A percentile compares a stretch with the other conserved stretches of the same genome.
Evolutionary conservation across 2,888 invertebrate genomes (phyloP).

Genomic region (Pardosa pseudoannulata): DNA sequence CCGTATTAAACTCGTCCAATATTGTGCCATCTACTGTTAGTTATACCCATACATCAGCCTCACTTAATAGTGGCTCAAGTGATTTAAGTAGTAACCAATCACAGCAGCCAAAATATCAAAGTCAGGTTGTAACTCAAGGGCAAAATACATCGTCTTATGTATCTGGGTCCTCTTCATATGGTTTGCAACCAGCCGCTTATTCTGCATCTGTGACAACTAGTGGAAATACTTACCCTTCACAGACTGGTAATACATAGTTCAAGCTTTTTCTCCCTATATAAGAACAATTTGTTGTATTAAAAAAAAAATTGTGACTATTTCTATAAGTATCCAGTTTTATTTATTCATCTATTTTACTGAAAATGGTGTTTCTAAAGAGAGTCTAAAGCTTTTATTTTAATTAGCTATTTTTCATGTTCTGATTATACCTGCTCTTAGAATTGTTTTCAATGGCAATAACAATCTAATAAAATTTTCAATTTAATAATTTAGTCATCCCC

Average conservation of each 20-base stretch:
- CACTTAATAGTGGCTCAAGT: conserved; percentile 30
- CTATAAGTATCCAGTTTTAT: no score
- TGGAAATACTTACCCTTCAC: conserved; percentile 61
- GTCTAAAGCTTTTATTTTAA: no score
- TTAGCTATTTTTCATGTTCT: no score
- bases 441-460: no score
- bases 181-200: conserved; percentile 54
- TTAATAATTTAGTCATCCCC: no score
- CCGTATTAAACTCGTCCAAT: conserved; percentile 64
- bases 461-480: no score
- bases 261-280: no score
- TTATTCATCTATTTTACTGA: no score
- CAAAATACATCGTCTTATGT: conserved; percentile 54
- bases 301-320: no score
- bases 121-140: conserved; percentile 45
- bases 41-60: conserved; percentile 55
- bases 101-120: conserved; percentile 59
- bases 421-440: no score
- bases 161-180: conserved; percentile 53
- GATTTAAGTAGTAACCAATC: conserved; percentile 35
- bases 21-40: conserved; percentile 54
- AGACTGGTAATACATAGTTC: conserved; percentile 66
- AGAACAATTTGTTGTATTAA: no score
- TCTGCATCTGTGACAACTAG: conserved; percentile 55
- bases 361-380: no score